phyloP scores from a whole-genome alignment of 2,888 invertebrate species.

The Lysandra coridon region DNA sequence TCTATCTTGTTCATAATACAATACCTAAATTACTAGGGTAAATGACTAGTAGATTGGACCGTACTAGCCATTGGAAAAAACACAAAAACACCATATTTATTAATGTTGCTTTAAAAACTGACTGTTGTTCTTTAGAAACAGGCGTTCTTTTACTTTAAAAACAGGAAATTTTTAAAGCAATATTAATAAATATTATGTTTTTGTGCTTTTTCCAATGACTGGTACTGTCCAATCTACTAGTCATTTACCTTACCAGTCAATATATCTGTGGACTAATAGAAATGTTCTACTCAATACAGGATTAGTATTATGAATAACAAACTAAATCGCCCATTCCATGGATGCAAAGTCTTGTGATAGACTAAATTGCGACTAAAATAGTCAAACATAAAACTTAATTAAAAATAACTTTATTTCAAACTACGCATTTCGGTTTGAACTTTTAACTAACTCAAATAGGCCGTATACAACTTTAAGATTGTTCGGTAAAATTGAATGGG shows the following conservation, averaged over 20 bases:
- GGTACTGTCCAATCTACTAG: no score
- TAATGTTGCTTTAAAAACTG: no score
- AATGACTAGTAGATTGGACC: no score
- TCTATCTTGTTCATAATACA: not conserved
- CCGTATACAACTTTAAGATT: not conserved
- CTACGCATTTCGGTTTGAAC: not conserved
- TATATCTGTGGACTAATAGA: not conserved
- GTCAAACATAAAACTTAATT: constrained; percentile 16
- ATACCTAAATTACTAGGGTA: not conserved
- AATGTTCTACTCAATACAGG: not conserved
- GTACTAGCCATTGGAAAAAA: no score
- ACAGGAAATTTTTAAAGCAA: no score
- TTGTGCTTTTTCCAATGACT: no score
- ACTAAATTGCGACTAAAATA: constrained; percentile 10
- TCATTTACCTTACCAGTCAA: not conserved
- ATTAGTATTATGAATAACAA: not conserved
- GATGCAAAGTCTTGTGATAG: not conserved
- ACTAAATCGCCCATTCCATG: constrained; percentile 22
- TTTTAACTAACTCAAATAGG: not conserved
- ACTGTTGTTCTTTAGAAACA: no score
- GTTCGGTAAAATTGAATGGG: no score
- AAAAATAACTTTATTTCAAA: constrained; percentile 12
- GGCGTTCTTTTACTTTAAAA: no score
- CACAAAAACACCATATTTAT: no score
- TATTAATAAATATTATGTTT: no score